phyloP scores from a whole-genome alignment of 2,113 vertebrate species.

The Formicarius rufipectus region DNA sequence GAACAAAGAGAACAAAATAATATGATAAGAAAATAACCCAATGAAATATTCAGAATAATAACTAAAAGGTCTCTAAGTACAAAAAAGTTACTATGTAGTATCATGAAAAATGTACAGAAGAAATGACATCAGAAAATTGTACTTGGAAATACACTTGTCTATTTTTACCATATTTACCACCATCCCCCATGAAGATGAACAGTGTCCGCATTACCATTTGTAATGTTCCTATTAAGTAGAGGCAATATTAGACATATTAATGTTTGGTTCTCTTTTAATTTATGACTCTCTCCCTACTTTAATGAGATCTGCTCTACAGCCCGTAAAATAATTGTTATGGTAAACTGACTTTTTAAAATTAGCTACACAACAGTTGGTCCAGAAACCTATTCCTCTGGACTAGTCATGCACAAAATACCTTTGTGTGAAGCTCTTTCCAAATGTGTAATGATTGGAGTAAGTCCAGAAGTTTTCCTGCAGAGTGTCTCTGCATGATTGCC shows the following conservation, averaged over 20 bases:
- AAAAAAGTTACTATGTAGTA: not conserved
- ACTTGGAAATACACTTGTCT: not conserved
- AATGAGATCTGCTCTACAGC: constrained; percentile 78
- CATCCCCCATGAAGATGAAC: not conserved
- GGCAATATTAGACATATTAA: constrained; percentile 61
- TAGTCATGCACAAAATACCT: constrained; percentile 83
- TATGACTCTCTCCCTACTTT: constrained; percentile 71
- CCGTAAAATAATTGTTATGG: constrained; percentile 84
- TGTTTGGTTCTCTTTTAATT: constrained; percentile 72
- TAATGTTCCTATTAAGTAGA: constrained; percentile 61
- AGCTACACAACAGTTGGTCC: constrained; percentile 82
- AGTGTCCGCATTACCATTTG: constrained; percentile 64
- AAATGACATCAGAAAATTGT: not conserved
- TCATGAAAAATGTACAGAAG: not conserved
- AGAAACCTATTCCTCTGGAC: constrained; percentile 80
- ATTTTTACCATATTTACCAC: constrained; percentile 7
- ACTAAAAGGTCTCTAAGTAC: not conserved
- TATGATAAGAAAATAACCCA: not conserved
- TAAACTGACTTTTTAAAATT: constrained; percentile 85
- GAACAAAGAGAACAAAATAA: not conserved
- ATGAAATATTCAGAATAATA: not conserved
- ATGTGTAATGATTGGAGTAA: constrained; percentile 77
- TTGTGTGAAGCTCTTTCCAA: constrained; percentile 80
- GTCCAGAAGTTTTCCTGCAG: constrained; percentile 76
- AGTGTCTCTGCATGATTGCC: constrained; percentile 68